A percentile compares a stretch with the other conserved stretches of the same genome.
phyloP scores from a whole-genome alignment of 2,113 vertebrate species.

The Suncus etruscus region DNA sequence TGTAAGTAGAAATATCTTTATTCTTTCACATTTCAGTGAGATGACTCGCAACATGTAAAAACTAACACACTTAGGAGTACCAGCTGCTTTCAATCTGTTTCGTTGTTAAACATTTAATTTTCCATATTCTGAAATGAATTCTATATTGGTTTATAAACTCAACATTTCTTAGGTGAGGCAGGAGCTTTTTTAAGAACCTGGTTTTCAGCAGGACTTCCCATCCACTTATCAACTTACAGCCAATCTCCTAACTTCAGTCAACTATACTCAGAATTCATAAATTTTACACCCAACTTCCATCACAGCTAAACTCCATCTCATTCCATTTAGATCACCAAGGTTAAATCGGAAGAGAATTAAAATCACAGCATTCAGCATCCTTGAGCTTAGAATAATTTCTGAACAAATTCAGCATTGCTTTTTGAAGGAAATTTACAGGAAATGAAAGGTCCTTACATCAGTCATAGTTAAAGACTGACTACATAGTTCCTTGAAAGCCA shows the following conservation, averaged over 20 bases:
- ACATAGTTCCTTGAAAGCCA: slow-evolving; percentile 82
- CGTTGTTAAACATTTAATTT: slow-evolving; percentile 40
- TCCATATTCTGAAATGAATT: slow-evolving; percentile 55
- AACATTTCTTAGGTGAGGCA: slow-evolving; percentile 14
- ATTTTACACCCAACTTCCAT: not conserved
- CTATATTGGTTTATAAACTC: not conserved
- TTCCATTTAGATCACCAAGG: not conserved
- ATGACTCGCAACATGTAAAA: slow-evolving; percentile 10
- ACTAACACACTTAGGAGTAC: not conserved
- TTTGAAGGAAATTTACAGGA: slow-evolving; percentile 77
- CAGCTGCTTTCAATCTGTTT: slow-evolving; percentile 25
- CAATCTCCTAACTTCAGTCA: slow-evolving; percentile 11
- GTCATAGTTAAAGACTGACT: slow-evolving; percentile 59
- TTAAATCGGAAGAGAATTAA: slow-evolving; percentile 48
- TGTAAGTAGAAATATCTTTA: not conserved
- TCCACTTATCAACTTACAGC: not conserved
- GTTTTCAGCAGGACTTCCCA: slow-evolving; percentile 16
- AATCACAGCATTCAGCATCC: slow-evolving; percentile 68
- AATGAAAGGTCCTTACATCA: slow-evolving; percentile 27
- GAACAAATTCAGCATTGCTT: slow-evolving; percentile 84
- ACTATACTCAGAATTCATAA: too few species aligned
- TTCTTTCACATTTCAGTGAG: not conserved
- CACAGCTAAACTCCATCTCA: not conserved
- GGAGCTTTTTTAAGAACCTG: slow-evolving; percentile 10
- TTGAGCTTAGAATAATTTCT: slow-evolving; percentile 69